These are phyloP conservation scores for Alauda arvensis DNA, from an alignment of 2,797 vertebrate genomes.

Conservation along the genomic window DNA sequence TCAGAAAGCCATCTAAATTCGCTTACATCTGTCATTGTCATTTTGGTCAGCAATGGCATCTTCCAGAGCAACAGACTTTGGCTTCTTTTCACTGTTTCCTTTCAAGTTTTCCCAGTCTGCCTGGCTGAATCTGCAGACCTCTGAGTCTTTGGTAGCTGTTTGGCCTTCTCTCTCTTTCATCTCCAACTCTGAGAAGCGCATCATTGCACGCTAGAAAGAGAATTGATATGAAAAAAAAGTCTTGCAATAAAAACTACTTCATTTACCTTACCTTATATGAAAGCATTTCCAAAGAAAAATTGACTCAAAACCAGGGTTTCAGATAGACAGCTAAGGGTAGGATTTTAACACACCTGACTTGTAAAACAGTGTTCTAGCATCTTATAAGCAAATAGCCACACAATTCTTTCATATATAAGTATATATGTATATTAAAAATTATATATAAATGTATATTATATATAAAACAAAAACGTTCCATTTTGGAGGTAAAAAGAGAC, in stretches of 20 bases:
- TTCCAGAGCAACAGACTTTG: slow-evolving; percentile 74
- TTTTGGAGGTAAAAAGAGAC: slow-evolving; percentile 69
- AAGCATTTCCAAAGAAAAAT: slow-evolving; percentile 72
- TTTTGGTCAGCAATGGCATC: slow-evolving; percentile 75
- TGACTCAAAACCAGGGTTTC: slow-evolving; percentile 67
- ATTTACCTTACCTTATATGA: slow-evolving; percentile 74
- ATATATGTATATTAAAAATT: neutral
- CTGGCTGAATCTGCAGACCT: slow-evolving; percentile 83
- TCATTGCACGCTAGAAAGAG: slow-evolving; percentile 96
- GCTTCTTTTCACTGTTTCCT: slow-evolving; percentile 78
- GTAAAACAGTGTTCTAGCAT: slow-evolving; percentile 61
- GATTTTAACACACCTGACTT: slow-evolving; percentile 61
- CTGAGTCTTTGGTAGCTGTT: slow-evolving; percentile 79
- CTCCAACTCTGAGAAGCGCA: slow-evolving; percentile 99
- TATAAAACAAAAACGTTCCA: slow-evolving; percentile 66
- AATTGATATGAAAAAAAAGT: slow-evolving; percentile 72
- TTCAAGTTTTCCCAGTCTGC: slow-evolving; percentile 79
- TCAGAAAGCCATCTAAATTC: slow-evolving; percentile 42
- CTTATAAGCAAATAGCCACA: slow-evolving; percentile 69
- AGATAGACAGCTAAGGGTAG: slow-evolving; percentile 45
- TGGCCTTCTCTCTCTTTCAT: slow-evolving; percentile 97
- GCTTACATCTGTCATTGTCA: slow-evolving; percentile 78
- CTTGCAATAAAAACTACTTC: slow-evolving; percentile 71
- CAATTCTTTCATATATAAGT: slow-evolving; percentile 55
- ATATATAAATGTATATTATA: slow-evolving; percentile 47